Conservation (phyloP, 2,888 invertebrate genomes). For the Oxycera nigricornis region DNA sequence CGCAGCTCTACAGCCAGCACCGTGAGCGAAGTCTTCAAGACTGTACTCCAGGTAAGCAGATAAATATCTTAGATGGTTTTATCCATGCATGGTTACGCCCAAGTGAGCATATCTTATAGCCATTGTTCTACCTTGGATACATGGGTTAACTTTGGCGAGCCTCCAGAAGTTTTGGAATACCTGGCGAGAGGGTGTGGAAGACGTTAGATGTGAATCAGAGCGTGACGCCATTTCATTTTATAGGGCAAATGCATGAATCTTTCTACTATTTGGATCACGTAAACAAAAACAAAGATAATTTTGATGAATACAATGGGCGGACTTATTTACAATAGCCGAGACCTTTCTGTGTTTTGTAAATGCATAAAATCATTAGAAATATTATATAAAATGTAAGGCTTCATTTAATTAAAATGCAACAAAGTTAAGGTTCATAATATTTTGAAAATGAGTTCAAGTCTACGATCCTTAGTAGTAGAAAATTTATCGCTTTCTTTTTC, state of each 20-base stretch:
- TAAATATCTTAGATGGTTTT: neutral
- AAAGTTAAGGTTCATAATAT: too few relatives aligned
- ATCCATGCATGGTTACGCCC: neutral
- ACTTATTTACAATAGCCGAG: too few relatives aligned
- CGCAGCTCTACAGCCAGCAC: conserved; percentile 49
- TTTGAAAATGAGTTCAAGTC: too few relatives aligned
- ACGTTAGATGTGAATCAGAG: conserved; percentile 19
- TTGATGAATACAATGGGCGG: too few relatives aligned
- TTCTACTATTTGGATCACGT: neutral
- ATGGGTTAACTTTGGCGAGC: neutral
- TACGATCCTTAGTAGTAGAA: too few relatives aligned
- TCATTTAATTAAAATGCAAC: too few relatives aligned
- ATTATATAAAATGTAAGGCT: too few relatives aligned
- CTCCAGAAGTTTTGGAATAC: neutral
- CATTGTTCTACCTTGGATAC: neutral
- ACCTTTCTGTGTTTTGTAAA: too few relatives aligned
- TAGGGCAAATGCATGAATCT: conserved; percentile 26
- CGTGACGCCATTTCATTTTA: conserved; percentile 21
- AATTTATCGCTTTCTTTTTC: too few relatives aligned
- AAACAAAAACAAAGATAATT: too few relatives aligned
- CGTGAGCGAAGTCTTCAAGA: conserved; percentile 49
- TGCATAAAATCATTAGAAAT: too few relatives aligned
- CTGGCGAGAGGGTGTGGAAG: neutral
- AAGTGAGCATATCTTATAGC: too few relatives aligned
- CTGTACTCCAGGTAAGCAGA: conserved; percentile 47